Evolutionary conservation across 2,888 invertebrate genomes (phyloP).

Genomic region (Nematopogon swammerdamellus): DNA sequence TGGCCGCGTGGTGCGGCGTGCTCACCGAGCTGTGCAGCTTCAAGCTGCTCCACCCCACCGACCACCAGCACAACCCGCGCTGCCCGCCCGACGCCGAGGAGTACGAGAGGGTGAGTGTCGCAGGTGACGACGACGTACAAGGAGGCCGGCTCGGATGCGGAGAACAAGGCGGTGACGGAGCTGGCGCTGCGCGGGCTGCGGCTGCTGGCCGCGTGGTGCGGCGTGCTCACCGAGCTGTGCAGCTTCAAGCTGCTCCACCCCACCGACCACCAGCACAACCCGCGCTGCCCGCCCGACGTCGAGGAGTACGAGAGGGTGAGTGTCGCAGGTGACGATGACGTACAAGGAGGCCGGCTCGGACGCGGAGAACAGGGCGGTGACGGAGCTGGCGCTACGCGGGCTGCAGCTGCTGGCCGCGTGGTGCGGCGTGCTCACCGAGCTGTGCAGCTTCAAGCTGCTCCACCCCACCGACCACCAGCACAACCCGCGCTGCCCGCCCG

Average conservation of each 20-base stretch:
- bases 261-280: constrained; percentile 94
- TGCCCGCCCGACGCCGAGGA: constrained; percentile 97
- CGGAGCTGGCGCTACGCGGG: constrained; percentile 90
- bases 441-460: constrained; percentile 96
- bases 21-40: constrained; percentile 96
- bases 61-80: constrained; percentile 91
- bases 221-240: constrained; percentile 92
- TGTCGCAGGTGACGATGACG: constrained; percentile 72
- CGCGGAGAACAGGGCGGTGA: constrained; percentile 85
- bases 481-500: constrained; percentile 90
- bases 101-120: constrained; percentile 77
- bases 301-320: constrained; percentile 94
- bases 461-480: constrained; percentile 97
- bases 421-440: constrained; percentile 95
- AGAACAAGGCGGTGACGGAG: constrained; percentile 89
- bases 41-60: constrained; percentile 97
- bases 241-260: constrained; percentile 98
- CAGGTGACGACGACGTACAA: constrained; percentile 88
- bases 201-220: constrained; percentile 94
- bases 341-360: constrained; percentile 93
- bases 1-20: constrained; percentile 96
- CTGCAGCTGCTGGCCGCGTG: constrained; percentile 92
- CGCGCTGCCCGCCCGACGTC: constrained; percentile 91
- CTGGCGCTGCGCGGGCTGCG: constrained; percentile 90
- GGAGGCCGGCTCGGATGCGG: constrained; percentile 86